Evolutionary conservation across 2,113 vertebrate genomes (phyloP).

Genomic region (Nothoprocta perdicaria): DNA sequence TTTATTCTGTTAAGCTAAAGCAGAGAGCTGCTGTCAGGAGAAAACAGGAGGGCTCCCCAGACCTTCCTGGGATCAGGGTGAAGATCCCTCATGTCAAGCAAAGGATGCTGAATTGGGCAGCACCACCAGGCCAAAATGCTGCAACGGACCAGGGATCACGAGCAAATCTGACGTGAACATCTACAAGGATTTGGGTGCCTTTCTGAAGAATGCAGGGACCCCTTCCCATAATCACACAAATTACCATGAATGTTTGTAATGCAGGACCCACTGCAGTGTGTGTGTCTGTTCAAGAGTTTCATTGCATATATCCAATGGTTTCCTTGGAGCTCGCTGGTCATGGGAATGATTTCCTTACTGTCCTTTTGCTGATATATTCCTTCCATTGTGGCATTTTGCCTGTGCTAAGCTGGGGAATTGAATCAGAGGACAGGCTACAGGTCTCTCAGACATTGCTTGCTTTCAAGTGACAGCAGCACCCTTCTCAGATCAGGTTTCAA

Average conservation of each 20-base stretch:
- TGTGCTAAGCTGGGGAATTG: background rate
- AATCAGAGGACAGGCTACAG: background rate
- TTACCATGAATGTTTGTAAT: fast-evolving
- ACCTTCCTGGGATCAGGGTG: background rate
- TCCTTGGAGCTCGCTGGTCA: background rate
- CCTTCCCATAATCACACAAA: background rate
- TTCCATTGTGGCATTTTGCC: background rate
- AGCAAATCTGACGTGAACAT: fast-evolving
- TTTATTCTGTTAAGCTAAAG: background rate
- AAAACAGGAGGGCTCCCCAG: background rate
- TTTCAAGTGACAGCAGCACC: background rate
- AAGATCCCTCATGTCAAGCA: background rate
- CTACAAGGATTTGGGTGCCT: fast-evolving
- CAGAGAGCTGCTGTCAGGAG: background rate
- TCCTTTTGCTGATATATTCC: background rate
- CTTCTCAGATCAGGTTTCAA: background rate
- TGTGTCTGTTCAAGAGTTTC: fast-evolving
- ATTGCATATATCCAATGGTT: background rate
- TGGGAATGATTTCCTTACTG: background rate
- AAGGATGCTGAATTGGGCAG: background rate
- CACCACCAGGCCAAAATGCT: background rate
- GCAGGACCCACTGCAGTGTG: fast-evolving
- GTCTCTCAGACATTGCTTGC: background rate
- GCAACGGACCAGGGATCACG: background rate
- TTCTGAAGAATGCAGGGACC: background rate